phyloP scores from a whole-genome alignment of 2,113 vertebrate species.

The Lichenostomus cassidix region DNA sequence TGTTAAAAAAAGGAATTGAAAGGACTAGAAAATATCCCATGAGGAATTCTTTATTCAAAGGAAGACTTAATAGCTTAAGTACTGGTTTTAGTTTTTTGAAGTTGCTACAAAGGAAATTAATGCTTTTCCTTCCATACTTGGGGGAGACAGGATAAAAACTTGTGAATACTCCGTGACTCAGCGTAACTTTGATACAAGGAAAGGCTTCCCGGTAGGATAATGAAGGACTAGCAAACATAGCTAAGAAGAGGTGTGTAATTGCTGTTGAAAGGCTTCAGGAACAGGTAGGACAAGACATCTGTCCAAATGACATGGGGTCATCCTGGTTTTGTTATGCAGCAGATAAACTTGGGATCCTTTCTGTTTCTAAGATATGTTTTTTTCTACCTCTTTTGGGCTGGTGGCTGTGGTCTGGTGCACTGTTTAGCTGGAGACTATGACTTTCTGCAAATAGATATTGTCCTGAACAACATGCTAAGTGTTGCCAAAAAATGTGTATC shows the following conservation, averaged over 20 bases:
- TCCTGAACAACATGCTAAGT: constrained; percentile 13
- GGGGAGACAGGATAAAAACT: neutral
- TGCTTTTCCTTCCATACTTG: neutral
- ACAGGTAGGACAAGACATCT: neutral
- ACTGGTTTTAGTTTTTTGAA: neutral
- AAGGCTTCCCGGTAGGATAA: neutral
- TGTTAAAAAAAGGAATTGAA: neutral
- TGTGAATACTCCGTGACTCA: neutral
- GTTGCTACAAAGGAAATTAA: neutral
- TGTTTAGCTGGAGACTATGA: neutral
- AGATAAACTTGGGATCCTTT: neutral
- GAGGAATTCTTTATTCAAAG: neutral
- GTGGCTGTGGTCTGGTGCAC: neutral
- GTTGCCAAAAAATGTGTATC: neutral
- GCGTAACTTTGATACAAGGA: neutral
- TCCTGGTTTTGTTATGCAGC: neutral
- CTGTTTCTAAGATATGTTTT: neutral
- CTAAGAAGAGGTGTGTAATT: neutral
- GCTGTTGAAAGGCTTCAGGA: neutral
- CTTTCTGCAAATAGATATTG: neutral
- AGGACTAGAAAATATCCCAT: neutral
- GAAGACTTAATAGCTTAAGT: neutral
- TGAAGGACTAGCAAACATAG: neutral
- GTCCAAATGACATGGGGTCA: neutral
- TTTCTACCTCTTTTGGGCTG: neutral